Percentiles rank a stretch among this genome's conserved stretches.
Evolutionary conservation across 2,888 invertebrate genomes (phyloP).

Genomic region (Halocaridina rubra): DNA sequence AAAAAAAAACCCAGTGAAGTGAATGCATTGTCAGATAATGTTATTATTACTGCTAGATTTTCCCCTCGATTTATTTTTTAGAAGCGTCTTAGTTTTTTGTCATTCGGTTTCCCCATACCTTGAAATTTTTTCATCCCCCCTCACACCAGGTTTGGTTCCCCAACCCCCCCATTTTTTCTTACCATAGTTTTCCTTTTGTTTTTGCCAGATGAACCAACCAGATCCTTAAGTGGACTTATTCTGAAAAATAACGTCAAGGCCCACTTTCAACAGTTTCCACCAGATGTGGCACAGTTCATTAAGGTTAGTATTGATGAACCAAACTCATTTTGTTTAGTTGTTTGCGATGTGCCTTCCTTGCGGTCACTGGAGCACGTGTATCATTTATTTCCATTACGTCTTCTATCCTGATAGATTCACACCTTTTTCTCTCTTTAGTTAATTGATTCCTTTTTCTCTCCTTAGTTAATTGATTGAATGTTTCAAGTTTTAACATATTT

Average conservation of each 20-base stretch:
- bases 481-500: no score
- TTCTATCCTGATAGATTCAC: no score
- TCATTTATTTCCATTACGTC: no score
- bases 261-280: slow-evolving; percentile 88
- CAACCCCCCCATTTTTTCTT: slow-evolving; percentile 20
- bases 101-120: no score
- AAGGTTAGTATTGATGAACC: slow-evolving; percentile 71
- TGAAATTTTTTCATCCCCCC: no score
- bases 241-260: slow-evolving; percentile 97
- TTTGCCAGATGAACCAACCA: slow-evolving; percentile 87
- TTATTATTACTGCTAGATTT: background rate
- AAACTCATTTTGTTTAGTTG: no score
- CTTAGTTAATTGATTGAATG: no score
- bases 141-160: background rate
- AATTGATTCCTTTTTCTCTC: no score
- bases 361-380: no score
- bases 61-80: background rate
- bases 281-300: slow-evolving; percentile 92
- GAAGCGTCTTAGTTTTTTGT: background rate
- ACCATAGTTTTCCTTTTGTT: slow-evolving; percentile 25
- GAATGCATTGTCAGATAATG: background rate
- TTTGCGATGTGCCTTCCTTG: no score
- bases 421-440: no score
- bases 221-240: slow-evolving; percentile 96
- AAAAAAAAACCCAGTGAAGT: no score